Base-by-base conservation (phyloP, 2,888 invertebrate genomes). In the Phanerotoma sp. region DNA sequence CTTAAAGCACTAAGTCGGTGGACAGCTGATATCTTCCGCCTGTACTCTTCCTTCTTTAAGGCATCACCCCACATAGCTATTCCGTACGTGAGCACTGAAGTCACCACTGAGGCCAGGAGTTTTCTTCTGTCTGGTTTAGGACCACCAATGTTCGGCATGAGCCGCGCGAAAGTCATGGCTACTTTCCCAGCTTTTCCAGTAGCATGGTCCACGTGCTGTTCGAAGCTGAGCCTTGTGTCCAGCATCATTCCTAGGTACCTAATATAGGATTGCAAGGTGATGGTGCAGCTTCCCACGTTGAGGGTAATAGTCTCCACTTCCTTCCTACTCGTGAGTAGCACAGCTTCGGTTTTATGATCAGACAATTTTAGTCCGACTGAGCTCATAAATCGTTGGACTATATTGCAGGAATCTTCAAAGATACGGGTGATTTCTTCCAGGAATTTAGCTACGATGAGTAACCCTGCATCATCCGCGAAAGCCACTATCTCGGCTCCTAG, bases 141-240 rank as follows among this genome's bases (percentile, higher is more conserved):
- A 11, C 65, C 62, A 13, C 61, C 60, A n/a, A 60, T 25, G 30
- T 65, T 65, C 3, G 62, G 58, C 63, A 66, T 61, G 5, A 64
- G 37, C 13, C 61, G 33, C 7, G 54, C 32, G 13, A 63, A 47
- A n/a, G n/a, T 32, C 7, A 56, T 21, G 7, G 30, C 21, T 11
- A 60, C 59, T 22, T 7, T 30, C 5, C 45, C 40, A 2, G 59
- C 60, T 21, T 60, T 62, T 2, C 10, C 22, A 16, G 40, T 16
- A 4, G 45, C 40, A 11, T 55, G 51, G 4, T 60, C 37, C 2
- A 22, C 41, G 4, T 57, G 57, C 20, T 57, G 32, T 41, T 58
- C 51, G 49, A 62, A 64, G 37, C 32, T 57, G 10, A 61, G 57
- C 22, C 58, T 41, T 10, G 57, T 44, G 20, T 63, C 62, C 9